These are phyloP conservation scores for Benitochromis conjunctus DNA, from an alignment of 2,113 vertebrate genomes.

Conservation along the genomic window DNA sequence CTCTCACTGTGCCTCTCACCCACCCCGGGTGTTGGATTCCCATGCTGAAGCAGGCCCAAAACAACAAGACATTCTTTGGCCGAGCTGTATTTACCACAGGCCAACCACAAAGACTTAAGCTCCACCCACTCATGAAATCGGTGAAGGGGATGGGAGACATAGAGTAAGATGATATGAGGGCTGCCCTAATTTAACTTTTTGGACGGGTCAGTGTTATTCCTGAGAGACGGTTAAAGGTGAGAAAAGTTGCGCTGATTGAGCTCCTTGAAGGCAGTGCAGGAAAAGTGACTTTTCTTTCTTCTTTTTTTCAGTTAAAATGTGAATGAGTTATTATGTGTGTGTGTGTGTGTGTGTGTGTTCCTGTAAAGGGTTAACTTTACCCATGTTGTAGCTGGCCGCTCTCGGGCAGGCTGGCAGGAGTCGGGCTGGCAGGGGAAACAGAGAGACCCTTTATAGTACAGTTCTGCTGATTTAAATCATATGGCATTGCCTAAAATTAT, in stretches of 20 bases:
- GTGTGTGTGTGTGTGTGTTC: neutral
- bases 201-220: neutral
- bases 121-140: conserved; percentile 55
- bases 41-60: conserved; percentile 54
- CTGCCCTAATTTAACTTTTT: conserved; percentile 11
- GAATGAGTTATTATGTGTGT: neutral
- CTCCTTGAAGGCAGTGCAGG: neutral
- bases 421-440: conserved; percentile 64
- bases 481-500: conserved; percentile 61
- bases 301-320: neutral
- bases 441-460: conserved; percentile 61
- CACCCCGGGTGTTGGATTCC: conserved; percentile 44
- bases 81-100: conserved; percentile 50
- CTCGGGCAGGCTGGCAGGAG: conserved; percentile 33
- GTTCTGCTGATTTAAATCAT: conserved; percentile 69
- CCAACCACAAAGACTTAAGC: conserved; percentile 47
- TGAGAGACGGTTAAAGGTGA: neutral
- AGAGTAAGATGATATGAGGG: conserved; percentile 19
- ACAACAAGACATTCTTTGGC: conserved; percentile 71
- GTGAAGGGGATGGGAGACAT: conserved; percentile 34
- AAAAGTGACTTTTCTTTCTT: neutral
- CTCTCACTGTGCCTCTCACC: neutral
- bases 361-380: conserved; percentile 59
- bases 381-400: conserved; percentile 48
- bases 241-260: neutral